These are phyloP conservation scores for Amazona guildingii DNA, from an alignment of 2,113 vertebrate genomes.

Conservation along the genomic window DNA sequence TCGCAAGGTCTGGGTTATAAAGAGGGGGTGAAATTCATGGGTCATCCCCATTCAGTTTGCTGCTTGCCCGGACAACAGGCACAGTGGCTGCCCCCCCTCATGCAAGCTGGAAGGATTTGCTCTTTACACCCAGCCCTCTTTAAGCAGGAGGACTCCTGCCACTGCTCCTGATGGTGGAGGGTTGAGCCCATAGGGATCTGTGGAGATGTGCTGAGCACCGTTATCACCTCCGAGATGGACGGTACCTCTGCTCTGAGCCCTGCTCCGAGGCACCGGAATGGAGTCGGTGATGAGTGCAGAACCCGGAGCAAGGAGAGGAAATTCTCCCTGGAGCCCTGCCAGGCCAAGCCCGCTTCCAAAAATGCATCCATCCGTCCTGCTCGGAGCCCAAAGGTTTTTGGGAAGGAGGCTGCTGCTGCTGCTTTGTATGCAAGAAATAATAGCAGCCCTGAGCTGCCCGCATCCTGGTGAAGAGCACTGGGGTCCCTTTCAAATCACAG, in stretches of 20 bases:
- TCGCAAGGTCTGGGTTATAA: background rate
- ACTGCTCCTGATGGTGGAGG: background rate
- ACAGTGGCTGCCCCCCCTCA: background rate
- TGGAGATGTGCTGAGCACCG: slow-evolving; percentile 3
- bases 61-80: background rate
- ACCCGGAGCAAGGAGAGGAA: slow-evolving; percentile 45
- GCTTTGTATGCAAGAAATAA: slow-evolving; percentile 12
- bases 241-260: slow-evolving; percentile 18
- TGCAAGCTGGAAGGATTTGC: background rate
- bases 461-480: background rate
- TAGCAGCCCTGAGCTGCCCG: slow-evolving; percentile 16
- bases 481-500: slow-evolving; percentile 53
- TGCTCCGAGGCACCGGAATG: background rate
- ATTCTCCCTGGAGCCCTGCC: slow-evolving; percentile 63
- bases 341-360: slow-evolving; percentile 49
- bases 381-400: slow-evolving; percentile 13
- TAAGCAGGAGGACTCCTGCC: background rate
- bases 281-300: slow-evolving; percentile 24
- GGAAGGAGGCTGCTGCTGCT: background rate
- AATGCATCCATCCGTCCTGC: slow-evolving; percentile 45
- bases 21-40: background rate
- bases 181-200: background rate
- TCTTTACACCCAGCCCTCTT: background rate
- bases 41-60: background rate
- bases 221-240: background rate